phyloP scores from a whole-genome alignment of 2,113 vertebrate genomes.

The Morone saxatilis region DNA sequence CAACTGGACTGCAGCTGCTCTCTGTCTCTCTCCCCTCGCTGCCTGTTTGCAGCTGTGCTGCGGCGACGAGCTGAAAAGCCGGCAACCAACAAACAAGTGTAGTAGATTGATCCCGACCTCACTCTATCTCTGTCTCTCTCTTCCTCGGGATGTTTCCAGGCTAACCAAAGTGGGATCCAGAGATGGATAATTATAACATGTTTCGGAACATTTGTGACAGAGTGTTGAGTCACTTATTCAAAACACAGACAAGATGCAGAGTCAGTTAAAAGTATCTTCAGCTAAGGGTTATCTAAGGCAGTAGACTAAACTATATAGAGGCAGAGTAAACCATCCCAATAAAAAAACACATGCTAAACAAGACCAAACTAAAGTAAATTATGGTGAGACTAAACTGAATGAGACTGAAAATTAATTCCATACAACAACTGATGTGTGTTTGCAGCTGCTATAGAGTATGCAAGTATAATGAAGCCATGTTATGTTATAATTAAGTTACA shows the following conservation, averaged over 20 bases:
- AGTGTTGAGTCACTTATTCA: constrained; percentile 32
- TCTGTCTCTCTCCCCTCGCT: constrained; percentile 53
- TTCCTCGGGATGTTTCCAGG: constrained; percentile 7
- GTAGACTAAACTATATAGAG: constrained; percentile 43
- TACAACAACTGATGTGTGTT: neutral
- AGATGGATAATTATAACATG: constrained; percentile 24
- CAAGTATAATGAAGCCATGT: neutral
- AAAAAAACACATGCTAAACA: constrained; percentile 17
- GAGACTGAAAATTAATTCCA: neutral
- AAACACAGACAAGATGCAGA: constrained; percentile 9
- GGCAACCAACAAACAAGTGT: constrained; percentile 57
- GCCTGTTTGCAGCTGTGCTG: constrained; percentile 62
- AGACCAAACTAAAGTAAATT: neutral
- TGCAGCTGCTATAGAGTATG: neutral
- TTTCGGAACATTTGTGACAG: constrained; percentile 44
- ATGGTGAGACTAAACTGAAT: neutral
- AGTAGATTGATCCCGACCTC: constrained; percentile 8
- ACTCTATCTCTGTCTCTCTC: neutral
- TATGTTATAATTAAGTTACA: neutral
- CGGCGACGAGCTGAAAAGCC: constrained; percentile 35
- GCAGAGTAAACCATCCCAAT: neutral
- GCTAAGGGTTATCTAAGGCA: constrained; percentile 5
- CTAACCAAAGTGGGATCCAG: constrained; percentile 21
- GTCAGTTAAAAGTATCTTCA: neutral
- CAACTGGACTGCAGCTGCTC: constrained; percentile 77